Conservation (phyloP, 2,797 vertebrate genomes). For the Manis pentadactyla region DNA sequence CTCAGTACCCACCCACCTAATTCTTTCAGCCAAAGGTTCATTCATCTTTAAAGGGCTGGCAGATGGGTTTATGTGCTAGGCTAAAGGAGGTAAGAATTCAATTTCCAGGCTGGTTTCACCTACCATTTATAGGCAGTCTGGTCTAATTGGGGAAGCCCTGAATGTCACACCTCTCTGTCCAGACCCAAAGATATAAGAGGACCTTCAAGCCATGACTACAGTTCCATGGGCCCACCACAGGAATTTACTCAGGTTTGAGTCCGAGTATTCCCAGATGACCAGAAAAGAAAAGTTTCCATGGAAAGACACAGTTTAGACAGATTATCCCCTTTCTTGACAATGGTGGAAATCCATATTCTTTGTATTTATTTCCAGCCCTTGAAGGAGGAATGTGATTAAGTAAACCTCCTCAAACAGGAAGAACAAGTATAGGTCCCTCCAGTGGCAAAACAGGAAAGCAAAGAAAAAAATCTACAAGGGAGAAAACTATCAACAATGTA, state of each 20-base stretch:
- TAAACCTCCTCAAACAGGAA: not conserved
- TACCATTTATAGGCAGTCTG: not conserved
- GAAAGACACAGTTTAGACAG: not conserved
- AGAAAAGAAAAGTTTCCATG: not conserved
- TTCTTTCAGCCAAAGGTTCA: not conserved
- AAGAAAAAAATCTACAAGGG: not conserved
- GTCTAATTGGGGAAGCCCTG: not conserved
- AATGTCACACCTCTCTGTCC: not conserved
- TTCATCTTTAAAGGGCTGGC: not conserved
- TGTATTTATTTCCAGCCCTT: not conserved
- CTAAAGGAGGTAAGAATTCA: not conserved
- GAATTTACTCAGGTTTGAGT: not conserved
- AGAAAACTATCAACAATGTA: not conserved
- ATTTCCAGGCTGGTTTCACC: not conserved
- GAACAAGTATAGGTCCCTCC: not conserved
- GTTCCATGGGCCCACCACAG: not conserved
- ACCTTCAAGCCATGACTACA: not conserved
- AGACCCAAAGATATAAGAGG: not conserved
- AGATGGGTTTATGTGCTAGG: not conserved
- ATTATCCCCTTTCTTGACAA: not conserved
- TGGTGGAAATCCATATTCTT: not conserved
- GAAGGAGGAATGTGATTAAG: not conserved
- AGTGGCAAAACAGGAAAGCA: not conserved
- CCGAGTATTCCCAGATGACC: not conserved
- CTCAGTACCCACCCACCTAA: not conserved